phyloP scores from a whole-genome alignment of 2,797 vertebrate genomes.

The Myotis pilosus region DNA sequence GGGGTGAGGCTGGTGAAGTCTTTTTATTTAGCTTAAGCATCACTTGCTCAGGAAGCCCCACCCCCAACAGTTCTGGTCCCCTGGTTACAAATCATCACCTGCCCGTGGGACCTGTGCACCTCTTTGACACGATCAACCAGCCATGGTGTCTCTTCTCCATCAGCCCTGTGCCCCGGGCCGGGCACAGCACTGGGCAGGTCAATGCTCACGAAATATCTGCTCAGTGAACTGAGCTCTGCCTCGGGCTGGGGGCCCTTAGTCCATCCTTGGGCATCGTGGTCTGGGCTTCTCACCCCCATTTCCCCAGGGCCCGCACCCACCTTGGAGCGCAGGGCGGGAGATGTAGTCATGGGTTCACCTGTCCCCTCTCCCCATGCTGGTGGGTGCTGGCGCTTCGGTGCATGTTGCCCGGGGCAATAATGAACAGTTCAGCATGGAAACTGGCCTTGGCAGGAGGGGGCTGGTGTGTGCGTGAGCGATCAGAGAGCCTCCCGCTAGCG shows the following conservation, averaged over 20 bases:
- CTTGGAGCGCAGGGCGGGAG: background rate
- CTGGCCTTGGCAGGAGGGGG: slow-evolving; percentile 32
- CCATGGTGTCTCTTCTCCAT: background rate
- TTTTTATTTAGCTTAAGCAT: background rate
- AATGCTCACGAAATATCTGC: accelerated
- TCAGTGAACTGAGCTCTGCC: background rate
- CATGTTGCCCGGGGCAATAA: slow-evolving; percentile 66
- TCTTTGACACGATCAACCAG: background rate
- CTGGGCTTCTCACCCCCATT: background rate
- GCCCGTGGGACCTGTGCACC: background rate
- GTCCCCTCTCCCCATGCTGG: slow-evolving; percentile 64
- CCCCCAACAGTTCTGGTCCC: background rate
- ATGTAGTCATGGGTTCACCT: slow-evolving; percentile 61
- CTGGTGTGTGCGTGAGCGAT: background rate
- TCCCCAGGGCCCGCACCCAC: background rate
- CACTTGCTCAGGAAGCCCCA: background rate
- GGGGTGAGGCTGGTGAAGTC: background rate
- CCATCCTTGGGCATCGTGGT: background rate
- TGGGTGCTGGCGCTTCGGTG: slow-evolving; percentile 66
- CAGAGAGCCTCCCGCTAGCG: background rate
- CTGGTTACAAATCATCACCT: background rate
- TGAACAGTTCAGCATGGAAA: slow-evolving; percentile 75
- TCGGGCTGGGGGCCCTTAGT: background rate
- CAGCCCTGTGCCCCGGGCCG: accelerated
- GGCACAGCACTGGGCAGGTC: accelerated